These are phyloP conservation scores for Agrotis puta DNA, from an alignment of 2,888 invertebrate genomes.

Conservation along the genomic window DNA sequence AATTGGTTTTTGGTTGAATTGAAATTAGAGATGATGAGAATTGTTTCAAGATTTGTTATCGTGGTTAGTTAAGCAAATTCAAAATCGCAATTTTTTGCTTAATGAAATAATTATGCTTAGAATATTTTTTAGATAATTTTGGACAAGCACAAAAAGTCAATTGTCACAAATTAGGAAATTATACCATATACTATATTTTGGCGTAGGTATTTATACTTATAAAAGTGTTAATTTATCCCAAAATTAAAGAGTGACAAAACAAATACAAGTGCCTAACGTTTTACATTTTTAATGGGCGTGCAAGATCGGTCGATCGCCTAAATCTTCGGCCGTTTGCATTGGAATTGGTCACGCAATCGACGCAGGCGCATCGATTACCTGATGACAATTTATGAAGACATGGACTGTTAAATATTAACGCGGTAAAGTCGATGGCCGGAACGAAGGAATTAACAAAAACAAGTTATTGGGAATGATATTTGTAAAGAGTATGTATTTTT, in stretches of 20 bases:
- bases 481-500: neutral
- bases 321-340: conserved; percentile 26
- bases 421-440: conserved; percentile 18
- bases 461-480: neutral
- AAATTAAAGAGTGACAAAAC: conserved; percentile 16
- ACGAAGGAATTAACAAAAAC: neutral
- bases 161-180: conserved; percentile 41
- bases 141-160: conserved; percentile 24
- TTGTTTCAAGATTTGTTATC: conserved; percentile 5
- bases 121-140: conserved; percentile 17
- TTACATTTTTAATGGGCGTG: conserved; percentile 19
- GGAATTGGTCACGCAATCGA: conserved; percentile 21
- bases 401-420: conserved; percentile 18
- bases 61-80: neutral
- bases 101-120: neutral
- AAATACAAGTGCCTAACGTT: conserved; percentile 5
- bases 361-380: conserved; percentile 10
- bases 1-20: conserved; percentile 22
- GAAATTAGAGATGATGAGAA: conserved; percentile 10
- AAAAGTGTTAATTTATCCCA: neutral
- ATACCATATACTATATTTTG: conserved; percentile 18
- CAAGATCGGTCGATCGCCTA: conserved; percentile 44
- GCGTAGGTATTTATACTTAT: neutral
- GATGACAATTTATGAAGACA: conserved; percentile 20
- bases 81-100: conserved; percentile 12